These are phyloP conservation scores for Semibalanus balanoides DNA, from an alignment of 1,140 invertebrate genomes.

Conservation along the genomic window DNA sequence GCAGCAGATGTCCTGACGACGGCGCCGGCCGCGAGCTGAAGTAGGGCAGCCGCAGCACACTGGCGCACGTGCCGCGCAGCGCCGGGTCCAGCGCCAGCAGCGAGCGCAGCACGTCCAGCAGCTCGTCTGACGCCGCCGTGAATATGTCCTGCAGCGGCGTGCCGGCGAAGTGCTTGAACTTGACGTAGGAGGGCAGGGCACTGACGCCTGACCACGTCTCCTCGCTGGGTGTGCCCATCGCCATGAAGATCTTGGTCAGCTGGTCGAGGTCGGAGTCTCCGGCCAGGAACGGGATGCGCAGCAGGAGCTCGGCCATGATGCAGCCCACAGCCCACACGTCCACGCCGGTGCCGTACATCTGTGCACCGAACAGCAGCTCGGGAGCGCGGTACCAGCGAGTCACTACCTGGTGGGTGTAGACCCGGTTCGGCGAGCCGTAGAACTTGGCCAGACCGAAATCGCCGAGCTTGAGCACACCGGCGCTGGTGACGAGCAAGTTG, in stretches of 20 bases:
- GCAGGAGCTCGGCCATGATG: slow-evolving; percentile 86
- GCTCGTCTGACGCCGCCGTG: slow-evolving; percentile 83
- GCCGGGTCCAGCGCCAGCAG: slow-evolving; percentile 73
- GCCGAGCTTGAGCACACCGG: slow-evolving; percentile 87
- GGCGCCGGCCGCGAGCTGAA: slow-evolving; percentile 76
- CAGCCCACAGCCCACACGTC: slow-evolving; percentile 99
- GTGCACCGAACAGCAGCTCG: slow-evolving; percentile 87
- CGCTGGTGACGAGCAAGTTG: slow-evolving; percentile 85
- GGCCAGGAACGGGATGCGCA: slow-evolving; percentile 83
- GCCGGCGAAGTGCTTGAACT: slow-evolving; percentile 72
- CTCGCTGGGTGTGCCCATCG: slow-evolving; percentile 78
- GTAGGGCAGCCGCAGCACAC: slow-evolving; percentile 65
- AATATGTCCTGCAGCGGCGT: slow-evolving; percentile 84
- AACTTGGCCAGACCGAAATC: slow-evolving; percentile 98
- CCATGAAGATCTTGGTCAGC: slow-evolving; percentile 84
- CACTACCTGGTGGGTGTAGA: slow-evolving; percentile 79
- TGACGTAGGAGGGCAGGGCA: slow-evolving; percentile 76
- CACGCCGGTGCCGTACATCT: slow-evolving; percentile 87
- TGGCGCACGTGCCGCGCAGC: slow-evolving; percentile 61
- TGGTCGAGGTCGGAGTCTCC: slow-evolving; percentile 96
- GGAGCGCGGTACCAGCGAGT: slow-evolving; percentile 47
- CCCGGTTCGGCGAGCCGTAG: slow-evolving; percentile 87
- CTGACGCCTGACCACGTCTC: slow-evolving; percentile 81
- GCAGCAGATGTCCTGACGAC: slow-evolving; percentile 59
- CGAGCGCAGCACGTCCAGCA: slow-evolving; percentile 66